These are phyloP conservation scores for Drosophila subsilvestris DNA, from an alignment of 2,888 invertebrate genomes.

Conservation along the genomic window DNA sequence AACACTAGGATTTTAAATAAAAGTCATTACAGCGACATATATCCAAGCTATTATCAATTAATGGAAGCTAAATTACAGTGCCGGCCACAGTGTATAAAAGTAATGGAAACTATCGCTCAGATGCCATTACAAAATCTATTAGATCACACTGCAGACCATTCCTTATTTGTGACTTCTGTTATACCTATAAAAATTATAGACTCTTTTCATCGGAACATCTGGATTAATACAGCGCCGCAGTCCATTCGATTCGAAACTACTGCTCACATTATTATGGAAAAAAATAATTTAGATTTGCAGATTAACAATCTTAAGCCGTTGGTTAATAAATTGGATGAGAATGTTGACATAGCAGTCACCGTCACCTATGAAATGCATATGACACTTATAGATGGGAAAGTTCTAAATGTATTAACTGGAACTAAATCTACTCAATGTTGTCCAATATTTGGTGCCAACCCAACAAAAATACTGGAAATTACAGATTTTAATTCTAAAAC, in stretches of 20 bases:
- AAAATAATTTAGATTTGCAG: too few species aligned
- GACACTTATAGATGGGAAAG: constrained; percentile 3
- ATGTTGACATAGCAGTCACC: too few species aligned
- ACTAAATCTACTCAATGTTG: constrained; percentile 25
- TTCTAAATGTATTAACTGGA: constrained; percentile 6
- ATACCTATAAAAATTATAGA: constrained; percentile 35
- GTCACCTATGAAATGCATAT: too few species aligned
- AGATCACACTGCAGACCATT: constrained; percentile 8
- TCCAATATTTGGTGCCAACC: constrained; percentile 20
- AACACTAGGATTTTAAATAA: constrained; percentile 23
- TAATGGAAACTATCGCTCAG: too few species aligned
- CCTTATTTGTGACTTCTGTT: constrained; percentile 32
- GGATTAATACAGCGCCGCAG: constrained; percentile 24
- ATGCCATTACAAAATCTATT: too few species aligned
- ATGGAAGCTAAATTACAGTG: constrained; percentile 29
- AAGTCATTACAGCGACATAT: constrained; percentile 20
- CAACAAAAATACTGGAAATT: constrained; percentile 4
- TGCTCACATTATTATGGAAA: constrained; percentile 17
- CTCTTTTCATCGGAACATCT: constrained; percentile 23
- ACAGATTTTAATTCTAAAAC: not conserved
- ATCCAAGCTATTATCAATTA: constrained; percentile 15
- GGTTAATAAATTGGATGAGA: too few species aligned
- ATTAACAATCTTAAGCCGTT: too few species aligned
- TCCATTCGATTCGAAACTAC: constrained; percentile 19
- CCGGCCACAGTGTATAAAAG: constrained; percentile 18